phyloP scores from a whole-genome alignment of 2,888 invertebrate genomes.

The Drosophila acutilabella region DNA sequence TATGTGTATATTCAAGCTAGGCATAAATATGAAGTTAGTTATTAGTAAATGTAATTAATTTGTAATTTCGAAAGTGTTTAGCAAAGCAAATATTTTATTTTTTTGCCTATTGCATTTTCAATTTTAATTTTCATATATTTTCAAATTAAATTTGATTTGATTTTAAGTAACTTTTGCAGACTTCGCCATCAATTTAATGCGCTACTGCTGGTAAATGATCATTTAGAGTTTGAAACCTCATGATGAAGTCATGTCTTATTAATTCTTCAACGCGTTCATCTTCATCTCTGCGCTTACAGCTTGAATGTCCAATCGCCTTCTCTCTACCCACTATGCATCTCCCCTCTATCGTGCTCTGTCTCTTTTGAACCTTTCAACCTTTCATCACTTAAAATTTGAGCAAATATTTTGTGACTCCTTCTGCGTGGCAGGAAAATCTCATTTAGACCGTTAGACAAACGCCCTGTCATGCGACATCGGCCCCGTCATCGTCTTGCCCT shows the following conservation, averaged over 20 bases:
- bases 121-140: conserved; percentile 30
- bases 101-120: conserved; percentile 17
- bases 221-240: neutral
- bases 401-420: conserved; percentile 58
- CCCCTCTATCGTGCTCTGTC: neutral
- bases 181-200: conserved; percentile 35
- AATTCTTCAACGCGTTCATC: conserved; percentile 75
- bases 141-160: conserved; percentile 53
- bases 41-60: too few species aligned
- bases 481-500: conserved; percentile 45
- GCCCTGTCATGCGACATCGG: conserved; percentile 52
- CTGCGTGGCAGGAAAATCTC: conserved; percentile 58
- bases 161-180: conserved; percentile 58
- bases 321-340: too few species aligned
- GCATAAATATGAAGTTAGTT: too few species aligned
- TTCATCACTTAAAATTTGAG: conserved; percentile 72
- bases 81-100: too few species aligned
- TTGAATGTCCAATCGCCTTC: too few species aligned
- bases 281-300: conserved; percentile 60
- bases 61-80: too few species aligned
- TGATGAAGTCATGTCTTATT: conserved; percentile 47
- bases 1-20: too few species aligned
- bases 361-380: conserved; percentile 64
- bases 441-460: conserved; percentile 55
- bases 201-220: conserved; percentile 36